Conservation (phyloP, 2,113 vertebrate species). For the Clarias macrocephalus region DNA sequence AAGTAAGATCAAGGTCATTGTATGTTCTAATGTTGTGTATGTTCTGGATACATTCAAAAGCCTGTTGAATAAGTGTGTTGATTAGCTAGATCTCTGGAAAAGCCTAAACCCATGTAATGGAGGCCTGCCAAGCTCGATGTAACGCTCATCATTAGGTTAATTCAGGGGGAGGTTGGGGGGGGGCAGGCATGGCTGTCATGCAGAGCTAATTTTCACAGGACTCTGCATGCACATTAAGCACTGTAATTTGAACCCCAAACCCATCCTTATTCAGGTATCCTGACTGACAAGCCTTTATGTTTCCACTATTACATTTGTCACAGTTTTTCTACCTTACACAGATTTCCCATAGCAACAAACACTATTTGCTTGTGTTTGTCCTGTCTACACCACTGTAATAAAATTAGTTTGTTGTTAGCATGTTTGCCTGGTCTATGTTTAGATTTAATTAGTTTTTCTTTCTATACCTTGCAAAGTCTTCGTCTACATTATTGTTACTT, state of each 20-base stretch:
- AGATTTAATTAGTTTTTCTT: background rate
- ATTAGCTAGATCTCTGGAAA: background rate
- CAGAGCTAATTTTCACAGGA: constrained; percentile 26
- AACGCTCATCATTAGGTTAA: constrained; percentile 36
- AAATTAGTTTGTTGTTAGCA: background rate
- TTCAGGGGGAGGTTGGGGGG: background rate
- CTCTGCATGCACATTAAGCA: constrained; percentile 26
- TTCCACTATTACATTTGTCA: constrained; percentile 13
- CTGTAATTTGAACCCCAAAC: constrained; percentile 43
- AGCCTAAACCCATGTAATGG: constrained; percentile 16
- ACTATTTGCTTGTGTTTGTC: background rate
- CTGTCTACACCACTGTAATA: background rate
- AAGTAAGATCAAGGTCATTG: background rate
- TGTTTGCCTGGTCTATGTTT: background rate
- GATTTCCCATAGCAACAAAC: background rate
- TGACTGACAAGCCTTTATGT: constrained; percentile 25
- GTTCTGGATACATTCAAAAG: background rate
- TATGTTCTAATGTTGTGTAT: background rate
- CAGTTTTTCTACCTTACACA: background rate
- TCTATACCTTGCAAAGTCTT: background rate
- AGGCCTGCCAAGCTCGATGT: constrained; percentile 21
- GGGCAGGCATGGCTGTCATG: constrained; percentile 7
- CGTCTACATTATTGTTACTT: background rate
- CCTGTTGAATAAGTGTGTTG: background rate
- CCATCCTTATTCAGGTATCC: constrained; percentile 28